phyloP scores from a whole-genome alignment of 2,797 vertebrate species.

The Rhabdophis nuchalis region DNA sequence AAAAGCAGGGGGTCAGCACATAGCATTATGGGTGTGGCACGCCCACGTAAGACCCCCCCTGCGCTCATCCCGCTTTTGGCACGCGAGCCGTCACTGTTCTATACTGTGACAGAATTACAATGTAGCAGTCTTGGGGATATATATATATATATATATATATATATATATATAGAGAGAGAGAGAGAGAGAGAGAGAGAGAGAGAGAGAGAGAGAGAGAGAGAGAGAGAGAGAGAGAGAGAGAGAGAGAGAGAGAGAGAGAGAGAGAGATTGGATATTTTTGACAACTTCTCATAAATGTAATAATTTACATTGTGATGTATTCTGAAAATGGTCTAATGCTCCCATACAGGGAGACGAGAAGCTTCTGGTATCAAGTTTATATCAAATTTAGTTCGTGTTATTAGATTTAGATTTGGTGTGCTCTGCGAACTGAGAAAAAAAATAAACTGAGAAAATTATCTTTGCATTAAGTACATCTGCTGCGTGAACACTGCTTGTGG shows the following conservation, averaged over 20 bases:
- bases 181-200: too few relatives aligned
- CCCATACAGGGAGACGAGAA: neutral
- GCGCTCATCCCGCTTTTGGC: too few relatives aligned
- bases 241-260: too few relatives aligned
- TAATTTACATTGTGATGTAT: neutral
- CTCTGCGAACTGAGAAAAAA: neutral
- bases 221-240: too few relatives aligned
- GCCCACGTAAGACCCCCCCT: too few relatives aligned
- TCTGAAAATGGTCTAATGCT: neutral
- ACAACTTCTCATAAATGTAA: neutral
- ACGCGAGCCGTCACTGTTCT: too few relatives aligned
- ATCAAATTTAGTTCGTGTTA: neutral
- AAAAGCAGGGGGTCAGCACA: too few relatives aligned
- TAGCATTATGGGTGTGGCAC: too few relatives aligned
- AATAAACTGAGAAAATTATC: neutral
- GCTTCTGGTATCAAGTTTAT: neutral
- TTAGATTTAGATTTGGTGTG: neutral
- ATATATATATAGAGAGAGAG: too few relatives aligned
- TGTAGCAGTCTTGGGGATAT: neutral
- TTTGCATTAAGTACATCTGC: neutral
- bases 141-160: too few relatives aligned
- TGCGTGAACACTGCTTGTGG: neutral
- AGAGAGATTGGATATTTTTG: neutral
- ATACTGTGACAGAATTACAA: neutral
- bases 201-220: too few relatives aligned